Percentiles rank a stretch among this genome's conserved stretches.
Evolutionary conservation across 2,797 vertebrate species (phyloP).

Genomic region (Thalassophryne amazonica): DNA sequence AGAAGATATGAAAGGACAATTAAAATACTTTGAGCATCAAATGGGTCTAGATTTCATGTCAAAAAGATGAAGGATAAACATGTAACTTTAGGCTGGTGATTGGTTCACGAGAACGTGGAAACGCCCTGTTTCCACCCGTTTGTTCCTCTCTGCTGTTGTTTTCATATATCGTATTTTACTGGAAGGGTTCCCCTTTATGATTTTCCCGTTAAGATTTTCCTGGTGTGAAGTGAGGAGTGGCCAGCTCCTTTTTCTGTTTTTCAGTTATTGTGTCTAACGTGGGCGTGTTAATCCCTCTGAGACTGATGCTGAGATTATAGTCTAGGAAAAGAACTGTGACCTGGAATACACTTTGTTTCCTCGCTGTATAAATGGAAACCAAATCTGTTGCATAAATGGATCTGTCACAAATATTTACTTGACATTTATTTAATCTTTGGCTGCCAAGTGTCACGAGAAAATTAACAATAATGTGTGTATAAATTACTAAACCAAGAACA

Average conservation of each 20-base stretch:
- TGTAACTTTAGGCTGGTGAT: neutral
- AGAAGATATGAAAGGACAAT: no score
- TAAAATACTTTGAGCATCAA: no score
- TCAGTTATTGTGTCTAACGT: neutral
- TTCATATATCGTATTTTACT: neutral
- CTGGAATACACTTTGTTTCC: no score
- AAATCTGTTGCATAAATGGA: no score
- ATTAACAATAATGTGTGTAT: no score
- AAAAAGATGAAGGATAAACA: no score
- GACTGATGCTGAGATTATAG: neutral
- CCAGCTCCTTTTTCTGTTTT: neutral
- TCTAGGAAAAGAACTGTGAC: neutral
- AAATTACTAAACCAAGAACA: no score
- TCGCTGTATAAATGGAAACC: no score
- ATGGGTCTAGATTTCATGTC: no score
- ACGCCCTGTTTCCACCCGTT: neutral
- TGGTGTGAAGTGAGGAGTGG: neutral
- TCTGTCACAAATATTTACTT: no score
- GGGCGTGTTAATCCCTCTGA: constrained; percentile 13
- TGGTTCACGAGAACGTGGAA: neutral
- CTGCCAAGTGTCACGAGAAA: no score
- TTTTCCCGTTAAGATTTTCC: neutral
- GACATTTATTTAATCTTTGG: no score
- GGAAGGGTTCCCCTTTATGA: neutral
- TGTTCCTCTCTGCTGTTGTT: neutral